phyloP scores from a whole-genome alignment of 2,113 vertebrate genomes.

The Menidia beryllina region DNA sequence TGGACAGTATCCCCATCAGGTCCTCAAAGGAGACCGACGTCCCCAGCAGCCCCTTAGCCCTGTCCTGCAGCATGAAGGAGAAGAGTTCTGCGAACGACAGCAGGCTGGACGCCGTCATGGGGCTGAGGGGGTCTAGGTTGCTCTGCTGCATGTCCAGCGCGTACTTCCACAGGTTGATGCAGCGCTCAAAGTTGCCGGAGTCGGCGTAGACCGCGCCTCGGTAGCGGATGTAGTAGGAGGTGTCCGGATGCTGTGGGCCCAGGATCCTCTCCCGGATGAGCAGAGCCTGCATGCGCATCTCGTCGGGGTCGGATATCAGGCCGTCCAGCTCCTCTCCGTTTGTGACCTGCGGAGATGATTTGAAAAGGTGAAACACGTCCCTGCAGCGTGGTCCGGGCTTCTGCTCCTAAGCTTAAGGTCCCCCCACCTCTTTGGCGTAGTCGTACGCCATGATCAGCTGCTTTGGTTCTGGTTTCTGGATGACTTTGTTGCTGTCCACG shows the following conservation, averaged over 20 bases:
- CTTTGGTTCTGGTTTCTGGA: slow-evolving; percentile 90
- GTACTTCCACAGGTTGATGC: slow-evolving; percentile 98
- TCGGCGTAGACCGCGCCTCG: slow-evolving; percentile 97
- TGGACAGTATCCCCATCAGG: slow-evolving; percentile 96
- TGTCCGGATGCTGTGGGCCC: slow-evolving; percentile 97
- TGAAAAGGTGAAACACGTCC: not conserved
- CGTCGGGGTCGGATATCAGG: slow-evolving; percentile 96
- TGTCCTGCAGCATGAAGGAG: slow-evolving; percentile 99
- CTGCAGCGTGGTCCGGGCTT: too few relatives aligned
- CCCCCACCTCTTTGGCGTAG: slow-evolving; percentile 92
- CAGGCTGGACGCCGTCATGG: slow-evolving; percentile 97
- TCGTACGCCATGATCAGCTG: slow-evolving; percentile 96
- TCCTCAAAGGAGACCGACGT: slow-evolving; percentile 96
- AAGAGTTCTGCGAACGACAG: slow-evolving; percentile 98
- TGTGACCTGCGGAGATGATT: slow-evolving; percentile 60
- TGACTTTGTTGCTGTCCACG: slow-evolving; percentile 87
- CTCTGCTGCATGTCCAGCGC: slow-evolving; percentile 98
- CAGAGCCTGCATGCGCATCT: slow-evolving; percentile 98
- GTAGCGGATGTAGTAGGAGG: slow-evolving; percentile 98
- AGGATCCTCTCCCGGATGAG: slow-evolving; percentile 96
- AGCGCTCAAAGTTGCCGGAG: slow-evolving; percentile 97
- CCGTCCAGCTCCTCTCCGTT: slow-evolving; percentile 92
- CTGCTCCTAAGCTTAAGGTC: too few relatives aligned
- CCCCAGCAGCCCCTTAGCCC: slow-evolving; percentile 94
- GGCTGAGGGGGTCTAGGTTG: slow-evolving; percentile 95